Base-by-base conservation (phyloP, 2,113 vertebrate genomes). In the Neodon shergylaensis region DNA sequence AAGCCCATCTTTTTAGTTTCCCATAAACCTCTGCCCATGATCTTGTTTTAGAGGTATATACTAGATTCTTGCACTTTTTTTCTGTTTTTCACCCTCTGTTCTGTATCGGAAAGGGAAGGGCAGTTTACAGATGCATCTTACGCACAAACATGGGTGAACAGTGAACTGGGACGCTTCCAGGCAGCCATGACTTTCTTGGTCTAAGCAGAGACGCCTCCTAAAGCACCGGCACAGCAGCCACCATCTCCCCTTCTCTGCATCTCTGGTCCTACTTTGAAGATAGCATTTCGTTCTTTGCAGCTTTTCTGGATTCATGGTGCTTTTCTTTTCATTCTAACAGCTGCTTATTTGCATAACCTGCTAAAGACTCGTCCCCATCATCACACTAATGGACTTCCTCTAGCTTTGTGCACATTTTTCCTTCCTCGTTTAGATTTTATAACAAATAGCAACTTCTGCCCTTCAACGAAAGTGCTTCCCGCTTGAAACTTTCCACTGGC, bases 291-390 rank as follows among this genome's bases (percentile, higher is more conserved):
- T 73, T 93, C 70, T 63, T 93, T 68, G 63, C 39, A 94, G 73
- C 52, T 94, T 92, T 92, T 94, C 82, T 88, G 88, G 88, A 95
- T 95, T 96, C 66, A 44, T 44, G 52, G 61, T 79, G n/a, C 78
- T 95, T 94, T 89, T 39, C 49, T 96, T 96, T 97, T 97, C 88
- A 95, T 93, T 92, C 84, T 66, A 95, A 93, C 95, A 97, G 92
- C 79, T 97, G 95, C 72, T 94, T 94, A 92, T 96, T 96, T 97
- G 90, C 92, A 96, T 97, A 97, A 94, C 61, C 61, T 91, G 88
- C 88, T 96, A 92, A 90, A 90, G 54, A 82, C 36, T 54, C 13
- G 39, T 88, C 74, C 61, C 39, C 89, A 87, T n/a, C 33, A 87
- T 82, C n/a, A 93, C 72, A 87, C 31, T 90, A 88, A 83, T 82